Base-by-base conservation (phyloP, 2,888 invertebrate genomes). In the Sarcophaga carnaria region DNA sequence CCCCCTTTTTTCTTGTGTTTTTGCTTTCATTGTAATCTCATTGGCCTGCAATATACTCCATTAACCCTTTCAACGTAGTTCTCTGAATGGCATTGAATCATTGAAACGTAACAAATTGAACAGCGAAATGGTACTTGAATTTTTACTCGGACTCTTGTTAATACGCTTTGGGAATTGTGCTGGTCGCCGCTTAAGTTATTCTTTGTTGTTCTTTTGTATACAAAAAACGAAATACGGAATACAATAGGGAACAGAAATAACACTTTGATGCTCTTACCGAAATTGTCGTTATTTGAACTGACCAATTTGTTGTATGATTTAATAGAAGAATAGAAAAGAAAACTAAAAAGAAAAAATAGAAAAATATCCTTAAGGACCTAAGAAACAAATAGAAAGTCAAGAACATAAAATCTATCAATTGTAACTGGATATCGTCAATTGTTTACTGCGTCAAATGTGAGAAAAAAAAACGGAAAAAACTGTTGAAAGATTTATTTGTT, bases 341-440 rank as follows among this genome's bases (percentile, higher is more conserved):
- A 25, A 45, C 17, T 11, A 72, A 67, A 67, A 1, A 25, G 3
- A 74, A 66, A 5, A 45, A 54, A 62, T 45, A 37, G 47, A 72
- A 59, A 77, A 77, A 67, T 79, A 66, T 76, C 70, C 80, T 77
- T 72, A 69, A 79, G 72, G 47, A 80, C n/a, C 66, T 47, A 49
- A 20, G 54, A 45, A 45, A 82, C 54, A 80, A 76, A 63, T n/a
- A 54, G 54, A 77, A 75, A 83, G 14, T 54, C 27, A 27, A 76
- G 45, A 79, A 74, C 12, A 69, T 70, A 60, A 74, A 83, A 71
- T 86, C 66, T 47, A 84, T 79, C 71, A 81, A 79, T 75, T 71
- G 87, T 76, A 87, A 84, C 84, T 67, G 25, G 72, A 87, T 84
- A 81, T 79, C 71, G 72, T 60, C 71, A 87, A 82, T 87, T 87